Evolutionary conservation across 2,113 vertebrate genomes (phyloP).

Genomic region (Nasalis larvatus): DNA sequence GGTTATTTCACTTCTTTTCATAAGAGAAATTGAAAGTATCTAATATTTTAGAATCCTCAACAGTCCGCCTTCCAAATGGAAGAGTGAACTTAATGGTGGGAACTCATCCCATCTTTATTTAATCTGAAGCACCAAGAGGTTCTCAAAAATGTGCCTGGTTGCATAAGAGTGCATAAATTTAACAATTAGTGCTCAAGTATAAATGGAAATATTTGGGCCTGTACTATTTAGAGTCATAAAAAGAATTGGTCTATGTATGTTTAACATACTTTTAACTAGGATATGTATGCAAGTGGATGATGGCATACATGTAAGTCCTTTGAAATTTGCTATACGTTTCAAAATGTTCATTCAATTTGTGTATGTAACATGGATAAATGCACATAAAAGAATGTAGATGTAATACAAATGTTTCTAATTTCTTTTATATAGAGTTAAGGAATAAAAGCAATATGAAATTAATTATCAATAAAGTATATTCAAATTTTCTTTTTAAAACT

Average conservation of each 20-base stretch:
- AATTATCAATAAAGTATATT: neutral
- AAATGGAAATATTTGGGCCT: neutral
- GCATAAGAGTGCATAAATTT: neutral
- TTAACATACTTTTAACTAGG: neutral
- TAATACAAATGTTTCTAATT: neutral
- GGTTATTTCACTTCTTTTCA: neutral
- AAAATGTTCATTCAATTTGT: neutral
- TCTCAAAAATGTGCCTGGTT: neutral
- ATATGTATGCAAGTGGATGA: neutral
- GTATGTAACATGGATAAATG: neutral
- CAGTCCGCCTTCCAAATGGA: neutral
- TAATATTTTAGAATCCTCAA: neutral
- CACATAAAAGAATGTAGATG: neutral
- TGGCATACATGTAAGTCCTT: neutral
- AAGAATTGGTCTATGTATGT: neutral
- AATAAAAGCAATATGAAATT: neutral
- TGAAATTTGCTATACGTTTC: neutral
- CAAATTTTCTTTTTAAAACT: neutral
- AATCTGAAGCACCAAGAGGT: neutral
- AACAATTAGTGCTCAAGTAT: neutral
- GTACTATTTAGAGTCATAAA: neutral
- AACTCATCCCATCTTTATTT: neutral
- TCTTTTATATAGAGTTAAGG: neutral
- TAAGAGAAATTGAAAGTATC: neutral
- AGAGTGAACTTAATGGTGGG: neutral